Evolutionary conservation across 1,140 invertebrate genomes (phyloP).

Genomic region (Leptoteleia sp.): DNA sequence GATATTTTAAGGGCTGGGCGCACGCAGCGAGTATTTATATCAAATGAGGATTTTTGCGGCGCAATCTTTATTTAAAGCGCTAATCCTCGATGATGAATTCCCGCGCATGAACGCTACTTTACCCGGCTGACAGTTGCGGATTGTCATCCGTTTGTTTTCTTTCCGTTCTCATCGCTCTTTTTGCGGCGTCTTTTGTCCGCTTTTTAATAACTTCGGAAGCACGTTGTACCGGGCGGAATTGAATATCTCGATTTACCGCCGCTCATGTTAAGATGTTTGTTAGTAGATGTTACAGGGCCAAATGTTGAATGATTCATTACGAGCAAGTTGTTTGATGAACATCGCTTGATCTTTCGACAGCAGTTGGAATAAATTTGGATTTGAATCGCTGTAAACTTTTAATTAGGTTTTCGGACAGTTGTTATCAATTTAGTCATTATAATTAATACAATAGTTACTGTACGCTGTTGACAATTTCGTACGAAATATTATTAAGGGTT

Average conservation of each 20-base stretch:
- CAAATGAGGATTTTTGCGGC: conserved; percentile 30
- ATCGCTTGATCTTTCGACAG: not conserved
- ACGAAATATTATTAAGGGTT: too few relatives aligned
- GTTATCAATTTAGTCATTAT: too few relatives aligned
- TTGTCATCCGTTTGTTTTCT: conserved; percentile 30
- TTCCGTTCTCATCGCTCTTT: not conserved
- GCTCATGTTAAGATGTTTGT: not conserved
- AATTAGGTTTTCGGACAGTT: too few relatives aligned
- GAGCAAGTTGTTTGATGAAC: not conserved
- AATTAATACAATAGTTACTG: too few relatives aligned
- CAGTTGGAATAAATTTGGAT: not conserved
- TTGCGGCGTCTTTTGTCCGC: conserved; percentile 10
- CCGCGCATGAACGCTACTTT: conserved; percentile 12
- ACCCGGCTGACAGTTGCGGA: conserved; percentile 18
- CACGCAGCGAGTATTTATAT: conserved; percentile 27
- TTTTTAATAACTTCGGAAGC: conserved; percentile 34
- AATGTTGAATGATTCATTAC: conserved; percentile 4
- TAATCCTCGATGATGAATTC: conserved; percentile 49
- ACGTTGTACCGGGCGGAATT: not conserved
- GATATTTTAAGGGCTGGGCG: conserved; percentile 23
- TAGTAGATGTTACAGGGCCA: conserved; percentile 7
- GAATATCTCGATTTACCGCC: not conserved
- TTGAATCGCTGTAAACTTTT: too few relatives aligned
- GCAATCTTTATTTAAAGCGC: conserved; percentile 37
- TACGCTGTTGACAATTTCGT: too few relatives aligned